Conservation (phyloP, 2,888 invertebrate species). For the Oithona nana region DNA sequence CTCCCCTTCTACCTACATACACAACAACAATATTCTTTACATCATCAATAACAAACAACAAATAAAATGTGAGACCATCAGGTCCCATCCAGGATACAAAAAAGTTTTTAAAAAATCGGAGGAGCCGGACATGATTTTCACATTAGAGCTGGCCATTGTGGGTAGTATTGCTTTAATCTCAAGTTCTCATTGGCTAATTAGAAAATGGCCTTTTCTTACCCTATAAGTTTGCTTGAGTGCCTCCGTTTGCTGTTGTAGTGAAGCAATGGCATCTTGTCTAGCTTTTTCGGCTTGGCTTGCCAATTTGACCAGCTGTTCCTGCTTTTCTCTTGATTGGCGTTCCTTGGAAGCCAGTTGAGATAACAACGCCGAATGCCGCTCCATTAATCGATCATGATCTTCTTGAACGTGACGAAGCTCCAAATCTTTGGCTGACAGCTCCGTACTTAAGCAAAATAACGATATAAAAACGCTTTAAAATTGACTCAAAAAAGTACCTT, state of each 20-base stretch:
- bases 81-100: not conserved
- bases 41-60: too few species aligned
- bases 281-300: not conserved
- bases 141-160: too few species aligned
- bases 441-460: slow-evolving; percentile 13
- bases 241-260: not conserved
- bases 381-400: slow-evolving; percentile 17
- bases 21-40: too few species aligned
- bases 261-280: not conserved
- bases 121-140: not conserved
- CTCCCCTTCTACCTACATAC: too few species aligned
- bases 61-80: not conserved
- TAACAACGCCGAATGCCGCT: slow-evolving; percentile 13
- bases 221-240: not conserved
- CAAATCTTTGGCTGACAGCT: slow-evolving; percentile 4
- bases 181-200: too few species aligned
- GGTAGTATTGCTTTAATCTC: too few species aligned
- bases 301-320: not conserved
- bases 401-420: slow-evolving; percentile 10
- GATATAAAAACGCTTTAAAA: slow-evolving; percentile 18
- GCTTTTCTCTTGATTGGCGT: slow-evolving; percentile 1
- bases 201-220: not conserved
- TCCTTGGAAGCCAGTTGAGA: slow-evolving; percentile 12
- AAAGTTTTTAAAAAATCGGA: not conserved
- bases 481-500: too few species aligned